Evolutionary conservation across 2,797 vertebrate species (phyloP), one percentile per base, ranked within the genome.

Genomic region (Neomorphus geoffroyi): DNA sequence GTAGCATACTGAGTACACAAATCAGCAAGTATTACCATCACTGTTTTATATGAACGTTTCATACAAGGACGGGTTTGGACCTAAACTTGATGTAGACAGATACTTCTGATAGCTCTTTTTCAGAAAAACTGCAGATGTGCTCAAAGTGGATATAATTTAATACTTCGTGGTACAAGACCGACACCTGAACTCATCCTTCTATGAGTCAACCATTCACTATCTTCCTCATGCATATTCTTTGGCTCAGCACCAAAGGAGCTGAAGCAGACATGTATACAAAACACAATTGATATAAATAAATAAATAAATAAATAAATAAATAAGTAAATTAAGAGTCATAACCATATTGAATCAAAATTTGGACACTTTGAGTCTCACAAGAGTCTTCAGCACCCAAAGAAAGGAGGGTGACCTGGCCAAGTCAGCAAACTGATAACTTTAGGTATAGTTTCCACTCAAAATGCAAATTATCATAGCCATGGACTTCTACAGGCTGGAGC

Each of bases 81-180:
- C 58, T 58, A 57, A 75, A 83, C 32, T 67, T 83, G 30, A 62
- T n/a, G 23, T 14, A 58, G 74, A 56, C 13, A 77, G 35, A 74
- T 33, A 62, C 26, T 79, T 70, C 72, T 2, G 0, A 37, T 1
- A 65, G 61, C 32, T 69, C 17, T 33, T 79, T 37, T 83, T 86
- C 50, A n/a, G 3, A 7, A 37, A 26, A 41, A 33, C 3, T 70
- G 19, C 28, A 13, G 12, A 41, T 22, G 22, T 0, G 0, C 30
- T 61, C 32, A 56, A 60, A 86, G 37, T 1, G 6, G 35, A 46
- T 26, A 50, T 45, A 39, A 70, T 54, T 57, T 70, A 93, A 62
- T 4, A 0, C 17, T 41, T 48, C 3, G 1, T 62, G 39, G 39
- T 33, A 27, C 26, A 72, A 78, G 83, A 64, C 54, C 28, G 61